Evolutionary conservation across 92 coral and sea anemone genomes (phyloP), one percentile per base, ranked within the genome.

Genomic region (Phenganax stokvisi): DNA sequence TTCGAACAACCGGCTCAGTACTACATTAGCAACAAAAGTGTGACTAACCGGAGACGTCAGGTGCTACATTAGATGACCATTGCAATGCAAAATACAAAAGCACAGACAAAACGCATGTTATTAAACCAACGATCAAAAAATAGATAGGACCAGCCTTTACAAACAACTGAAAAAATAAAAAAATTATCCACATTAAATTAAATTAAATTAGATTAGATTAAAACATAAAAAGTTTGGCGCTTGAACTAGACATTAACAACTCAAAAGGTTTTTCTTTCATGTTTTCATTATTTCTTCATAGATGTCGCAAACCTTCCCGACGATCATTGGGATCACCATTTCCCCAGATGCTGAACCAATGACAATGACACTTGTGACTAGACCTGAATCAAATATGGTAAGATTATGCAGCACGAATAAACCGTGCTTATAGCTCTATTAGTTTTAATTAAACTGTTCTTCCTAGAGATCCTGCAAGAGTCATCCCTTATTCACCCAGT

Each of bases 341-440:
- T 96, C 99, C 3, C 99, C 99, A 64, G 96, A 85, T 2, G 99
- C 99, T 66, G 97, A 92, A 12, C 96, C 89, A 57, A 96, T 97
- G 37, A 96, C 92, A 16, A 96, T 84, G 59, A 96, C 87, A 57
- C 97, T 92, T 69, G 99, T 96, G 17, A 96, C 87, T 6, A 97
- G 91, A 28, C 99, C 99, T 96, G 64, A 53, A 74, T 76, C 72
- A 7, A 2, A 51, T 56, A 72, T 15, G 47, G 61, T 52, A 13
- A 51, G 20, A 31, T 12, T 25, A 13, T 76, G 2, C 47, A 1
- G 47, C 47, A 37, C 5, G 47, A 37, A 2, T 37, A 37, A 5
- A 37, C 47, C 3, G 5, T 37, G 47, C 5, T 37, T 5, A 37
- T 37, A 37, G 47, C 5, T 37, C 5, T 37, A 37, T 37, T 5